Evolutionary conservation across 2,113 vertebrate genomes (phyloP), one percentile per base, ranked within the genome.

Genomic region (Xenopus tropicalis): DNA sequence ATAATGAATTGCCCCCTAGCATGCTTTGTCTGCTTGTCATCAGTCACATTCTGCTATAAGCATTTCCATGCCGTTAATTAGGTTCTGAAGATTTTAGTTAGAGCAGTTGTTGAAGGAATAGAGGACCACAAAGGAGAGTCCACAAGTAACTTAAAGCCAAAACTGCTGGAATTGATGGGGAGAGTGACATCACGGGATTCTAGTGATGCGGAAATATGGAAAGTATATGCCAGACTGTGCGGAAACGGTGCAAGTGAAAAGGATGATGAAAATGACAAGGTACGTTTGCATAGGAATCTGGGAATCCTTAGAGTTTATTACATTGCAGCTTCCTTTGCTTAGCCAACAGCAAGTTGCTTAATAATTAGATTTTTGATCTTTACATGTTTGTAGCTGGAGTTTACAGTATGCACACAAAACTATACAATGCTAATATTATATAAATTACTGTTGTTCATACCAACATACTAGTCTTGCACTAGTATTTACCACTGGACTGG

Each of bases 61-160:
- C 9, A 54, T 20, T 54, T n/a, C n/a, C 52, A n/a, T 54, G 16
- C 11, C 23, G 20, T 59, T 57, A 21, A 46, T 20, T 84, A 99
- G 97, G 90, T 99, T 22, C 83, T 99, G 42, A 83, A 90, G 83
- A 93, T 98, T 78, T 87, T 98, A 70, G 96, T 97, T 12, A 82
- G 85, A 54, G 93, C 91, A 0, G 94, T 92, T 12, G 84, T 88
- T 48, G 86, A 93, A 44, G 90, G 93, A 54, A 76, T 96, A 78
- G 57, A 77, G 0, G 93, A 93, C 85, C 81, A 77, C 61, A 83
- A 80, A 19, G 96, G 96, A 16, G 86, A 83, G n/a, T 78, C 66
- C 1, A 88, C 91, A 0, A 79, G 74, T 0, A 63, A 80, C 22
- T 83, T 94, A 44, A 88, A 75, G 64, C 77, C 86, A 51, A 95